Evolutionary conservation across 2,113 vertebrate species (phyloP), one percentile per base, ranked within the genome.

Genomic region (Limnothrissa miodon): DNA sequence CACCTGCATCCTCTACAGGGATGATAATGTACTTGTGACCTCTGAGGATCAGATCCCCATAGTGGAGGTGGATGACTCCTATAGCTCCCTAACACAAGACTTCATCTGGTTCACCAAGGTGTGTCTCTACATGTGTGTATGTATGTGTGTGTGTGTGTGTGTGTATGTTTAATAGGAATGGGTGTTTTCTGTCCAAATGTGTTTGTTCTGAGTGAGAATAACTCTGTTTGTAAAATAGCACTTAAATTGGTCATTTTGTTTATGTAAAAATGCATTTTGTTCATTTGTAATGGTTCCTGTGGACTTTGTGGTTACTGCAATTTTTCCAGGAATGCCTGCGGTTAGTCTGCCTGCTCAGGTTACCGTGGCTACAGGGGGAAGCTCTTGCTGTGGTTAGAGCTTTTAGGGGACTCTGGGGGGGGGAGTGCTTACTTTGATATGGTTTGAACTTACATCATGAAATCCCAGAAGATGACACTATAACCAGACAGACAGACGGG

Each of bases 81-180:
- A 95, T 87, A 96, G 95, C 87, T 95, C 96, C 21, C 94, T 97
- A 11, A 95, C 96, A 93, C 97, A 98, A 88, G 96, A 98, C 87
- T 97, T 97, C 88, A 95, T 98, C 36, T 98, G 97, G 97, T 97
- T 98, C 87, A 96, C 95, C 7, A 98, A 98, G 96, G 97, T 98
- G 84, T n/a, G 66, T 45, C 29, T 82, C 11, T 78, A 1, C 2
- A 10, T 25, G 78, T 74, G 66, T 66, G 66, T 74, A 33, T 74
- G 66, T 62, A 45, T 39, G 42, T 39, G 45, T 78, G 79, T 74
- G 79, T 53, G 53, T 80, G 51, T 44, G 62, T 51, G 17, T 70
- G 53, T 83, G 19, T 45, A 46, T 82, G 33, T 70, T 0, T 80
- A 13, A 25, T 66, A 9, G 74, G 48, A 78, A 48, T 45, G 33